These are phyloP conservation scores for Pleuronectes platessa DNA, from an alignment of 2,113 vertebrate genomes.

Conservation along the genomic window DNA sequence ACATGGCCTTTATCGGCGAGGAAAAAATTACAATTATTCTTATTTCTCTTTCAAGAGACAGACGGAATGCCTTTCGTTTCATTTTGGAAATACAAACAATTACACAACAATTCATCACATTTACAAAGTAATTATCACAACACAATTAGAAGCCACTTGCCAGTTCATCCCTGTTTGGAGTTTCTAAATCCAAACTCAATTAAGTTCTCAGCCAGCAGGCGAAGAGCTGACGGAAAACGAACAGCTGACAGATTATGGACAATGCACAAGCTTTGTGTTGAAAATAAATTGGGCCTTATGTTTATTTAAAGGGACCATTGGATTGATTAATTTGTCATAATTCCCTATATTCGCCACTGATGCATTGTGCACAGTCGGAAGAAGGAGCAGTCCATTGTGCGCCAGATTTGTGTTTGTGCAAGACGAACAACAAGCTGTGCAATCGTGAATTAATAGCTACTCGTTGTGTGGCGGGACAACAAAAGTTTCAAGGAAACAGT, in stretches of 20 bases:
- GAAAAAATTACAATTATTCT: conserved; percentile 51
- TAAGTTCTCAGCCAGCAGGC: conserved; percentile 49
- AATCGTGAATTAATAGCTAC: not conserved
- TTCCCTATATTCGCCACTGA: not conserved
- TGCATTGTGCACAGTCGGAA: not conserved
- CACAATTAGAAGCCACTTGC: not conserved
- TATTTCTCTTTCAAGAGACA: conserved; percentile 35
- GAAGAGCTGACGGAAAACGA: conserved; percentile 34
- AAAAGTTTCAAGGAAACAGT: not conserved
- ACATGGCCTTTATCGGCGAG: conserved; percentile 17
- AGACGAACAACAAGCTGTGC: not conserved
- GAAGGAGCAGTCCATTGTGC: not conserved
- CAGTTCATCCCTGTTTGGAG: conserved; percentile 43
- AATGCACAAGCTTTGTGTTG: conserved; percentile 45
- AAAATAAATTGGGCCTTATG: conserved; percentile 9
- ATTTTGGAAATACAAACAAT: conserved; percentile 45
- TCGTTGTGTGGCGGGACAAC: no score
- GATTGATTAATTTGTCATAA: conserved; percentile 1
- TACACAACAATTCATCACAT: conserved; percentile 36
- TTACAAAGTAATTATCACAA: conserved; percentile 47
- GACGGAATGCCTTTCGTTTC: conserved; percentile 30
- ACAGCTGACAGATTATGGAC: conserved; percentile 44
- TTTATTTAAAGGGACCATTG: not conserved
- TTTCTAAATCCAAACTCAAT: conserved; percentile 50
- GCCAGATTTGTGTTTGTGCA: not conserved